Evolutionary conservation across 1,140 invertebrate species (phyloP).

Genomic region (Sinonovacula constricta): DNA sequence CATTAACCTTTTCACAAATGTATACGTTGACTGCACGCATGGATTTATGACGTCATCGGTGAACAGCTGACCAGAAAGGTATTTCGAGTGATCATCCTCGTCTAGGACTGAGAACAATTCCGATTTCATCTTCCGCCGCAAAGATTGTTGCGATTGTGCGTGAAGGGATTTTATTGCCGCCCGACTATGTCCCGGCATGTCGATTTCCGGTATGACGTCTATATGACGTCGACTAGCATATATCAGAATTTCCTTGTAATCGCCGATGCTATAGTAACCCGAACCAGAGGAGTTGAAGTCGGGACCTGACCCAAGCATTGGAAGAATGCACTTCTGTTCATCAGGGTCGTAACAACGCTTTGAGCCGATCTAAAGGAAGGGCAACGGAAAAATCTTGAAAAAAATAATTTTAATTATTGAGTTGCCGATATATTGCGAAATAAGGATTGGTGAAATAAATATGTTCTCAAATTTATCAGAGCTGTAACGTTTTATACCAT

Average conservation of each 20-base stretch:
- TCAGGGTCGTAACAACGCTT: constrained; percentile 65
- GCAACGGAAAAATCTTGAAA: neutral
- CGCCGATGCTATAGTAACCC: constrained; percentile 62
- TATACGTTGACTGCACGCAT: constrained; percentile 69
- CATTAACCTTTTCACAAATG: constrained; percentile 56
- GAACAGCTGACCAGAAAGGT: constrained; percentile 64
- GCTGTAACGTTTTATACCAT: neutral
- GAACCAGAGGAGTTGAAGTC: constrained; percentile 52
- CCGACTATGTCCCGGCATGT: constrained; percentile 73
- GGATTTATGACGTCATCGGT: constrained; percentile 70
- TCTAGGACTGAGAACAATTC: constrained; percentile 57
- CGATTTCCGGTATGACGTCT: constrained; percentile 75
- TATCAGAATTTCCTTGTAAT: constrained; percentile 70
- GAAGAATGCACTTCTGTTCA: constrained; percentile 63
- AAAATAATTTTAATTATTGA: no score
- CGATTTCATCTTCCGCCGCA: constrained; percentile 13
- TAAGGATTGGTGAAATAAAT: neutral
- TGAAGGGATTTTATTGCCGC: constrained; percentile 73
- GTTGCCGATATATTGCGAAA: neutral
- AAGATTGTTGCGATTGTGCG: constrained; percentile 31
- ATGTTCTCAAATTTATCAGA: no score
- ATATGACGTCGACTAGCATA: constrained; percentile 64
- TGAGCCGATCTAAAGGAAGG: constrained; percentile 69
- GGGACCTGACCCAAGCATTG: constrained; percentile 72
- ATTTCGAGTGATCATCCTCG: constrained; percentile 42